Evolutionary conservation across 1,140 invertebrate genomes (phyloP).

Genomic region (Idris sp.): DNA sequence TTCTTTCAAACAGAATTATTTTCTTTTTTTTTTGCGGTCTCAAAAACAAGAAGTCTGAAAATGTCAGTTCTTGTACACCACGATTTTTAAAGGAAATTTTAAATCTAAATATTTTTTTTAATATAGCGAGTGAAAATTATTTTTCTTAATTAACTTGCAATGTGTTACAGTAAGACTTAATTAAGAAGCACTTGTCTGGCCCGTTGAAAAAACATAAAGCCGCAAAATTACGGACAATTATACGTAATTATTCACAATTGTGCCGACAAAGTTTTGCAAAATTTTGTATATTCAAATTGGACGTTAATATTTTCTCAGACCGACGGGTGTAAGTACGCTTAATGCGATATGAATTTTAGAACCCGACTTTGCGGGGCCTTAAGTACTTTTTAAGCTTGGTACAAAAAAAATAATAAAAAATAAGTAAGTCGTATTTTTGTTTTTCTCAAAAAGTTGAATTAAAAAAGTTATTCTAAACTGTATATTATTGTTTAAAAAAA

Average conservation of each 20-base stretch:
- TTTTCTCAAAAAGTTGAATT: no score
- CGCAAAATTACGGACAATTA: slow-evolving; percentile 11
- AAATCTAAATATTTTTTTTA: slow-evolving; percentile 2
- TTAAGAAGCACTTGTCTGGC: slow-evolving; percentile 4
- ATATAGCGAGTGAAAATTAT: slow-evolving; percentile 1
- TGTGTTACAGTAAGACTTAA: background rate
- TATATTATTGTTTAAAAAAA: no score
- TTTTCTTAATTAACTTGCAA: slow-evolving; percentile 6
- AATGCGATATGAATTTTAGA: slow-evolving; percentile 23
- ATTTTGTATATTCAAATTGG: slow-evolving; percentile 23
- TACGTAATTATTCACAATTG: slow-evolving; percentile 14
- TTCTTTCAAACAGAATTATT: no score
- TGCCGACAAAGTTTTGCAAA: background rate
- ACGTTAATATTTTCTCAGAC: slow-evolving; percentile 23
- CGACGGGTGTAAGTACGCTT: slow-evolving; percentile 5
- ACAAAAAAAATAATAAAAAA: slow-evolving; percentile 18
- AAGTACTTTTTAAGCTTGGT: slow-evolving; percentile 17
- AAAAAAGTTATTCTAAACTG: no score
- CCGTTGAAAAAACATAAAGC: background rate
- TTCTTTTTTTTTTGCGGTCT: no score
- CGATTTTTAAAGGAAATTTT: no score
- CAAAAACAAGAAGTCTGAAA: no score
- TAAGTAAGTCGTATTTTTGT: slow-evolving; percentile 19
- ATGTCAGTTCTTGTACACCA: no score
- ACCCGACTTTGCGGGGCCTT: slow-evolving; percentile 3